Evolutionary conservation across 37 sponge, comb jelly and placozoan genomes (phyloP), one percentile per base, ranked within the genome.

Genomic region (Aphrocallistes beatrix): DNA sequence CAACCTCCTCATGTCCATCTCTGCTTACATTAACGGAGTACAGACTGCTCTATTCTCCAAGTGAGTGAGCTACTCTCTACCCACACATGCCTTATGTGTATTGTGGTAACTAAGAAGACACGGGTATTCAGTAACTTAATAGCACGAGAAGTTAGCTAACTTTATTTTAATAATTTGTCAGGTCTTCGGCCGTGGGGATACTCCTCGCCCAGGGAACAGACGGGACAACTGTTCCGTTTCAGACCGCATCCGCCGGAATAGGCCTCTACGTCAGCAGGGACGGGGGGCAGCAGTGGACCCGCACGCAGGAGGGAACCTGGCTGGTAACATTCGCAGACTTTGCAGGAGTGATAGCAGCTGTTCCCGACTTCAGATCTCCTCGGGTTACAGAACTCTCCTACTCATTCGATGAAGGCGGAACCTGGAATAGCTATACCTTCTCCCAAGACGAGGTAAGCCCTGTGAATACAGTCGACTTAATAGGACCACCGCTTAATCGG

Each of bases 281-380:
- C 34, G 75, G 75, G 21, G 75, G 75, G 6, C 28, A 25, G n/a
- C 3, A 19, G 17, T 60, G 75, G 75, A 6, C 75, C 10, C 75
- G 75, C 34, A 60, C 75, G 3, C 75, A 60, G 28, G 3, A 19
- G 34, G 75, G 75, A 25, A 60, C 28, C 75, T 60, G 75, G 75
- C 34, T 60, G n/a, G 75, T 60, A 3, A 13, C 75, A 1, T 60
- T 60, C 34, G 75, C 75, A 60, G 75, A 60, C 34, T 30, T 25
- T 13, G 75, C 75, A 60, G 75, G 75, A 6, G 75, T 60, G 10
- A 60, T 60, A 60, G n/a, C 75, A 13, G 75, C 75, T 60, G 75
- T 60, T 19, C 25, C 6, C 6, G 75, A 60, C n/a, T 60, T 25
- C 21, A 21, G 10, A 13, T 60, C 75, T 6, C 28, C 10, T 3